Percentiles rank a stretch among this genome's conserved stretches.
phyloP scores from a whole-genome alignment of 2,888 invertebrate species.

The Platerodrilus igneus region DNA sequence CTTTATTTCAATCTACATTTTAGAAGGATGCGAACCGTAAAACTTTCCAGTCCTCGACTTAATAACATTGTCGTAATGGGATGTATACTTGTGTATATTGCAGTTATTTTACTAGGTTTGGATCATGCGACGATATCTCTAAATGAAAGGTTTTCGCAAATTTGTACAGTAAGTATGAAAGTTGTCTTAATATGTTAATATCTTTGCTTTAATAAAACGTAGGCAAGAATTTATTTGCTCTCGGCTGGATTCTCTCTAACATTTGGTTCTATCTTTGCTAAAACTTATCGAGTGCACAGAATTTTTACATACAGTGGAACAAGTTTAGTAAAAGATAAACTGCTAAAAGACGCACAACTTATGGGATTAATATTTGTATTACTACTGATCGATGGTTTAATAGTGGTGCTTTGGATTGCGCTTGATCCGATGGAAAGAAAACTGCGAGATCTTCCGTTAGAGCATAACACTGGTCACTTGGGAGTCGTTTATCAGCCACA shows the following conservation, averaged over 20 bases:
- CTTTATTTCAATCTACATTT: slow-evolving; percentile 80
- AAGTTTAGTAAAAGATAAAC: slow-evolving; percentile 81
- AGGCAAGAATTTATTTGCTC: slow-evolving; percentile 83
- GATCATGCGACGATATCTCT: slow-evolving; percentile 74
- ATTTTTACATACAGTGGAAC: slow-evolving; percentile 82
- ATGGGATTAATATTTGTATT: slow-evolving; percentile 79
- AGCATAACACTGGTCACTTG: slow-evolving; percentile 71
- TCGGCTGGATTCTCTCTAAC: slow-evolving; percentile 88
- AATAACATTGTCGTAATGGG: slow-evolving; percentile 90
- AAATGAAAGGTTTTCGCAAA: slow-evolving; percentile 65
- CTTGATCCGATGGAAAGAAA: slow-evolving; percentile 85
- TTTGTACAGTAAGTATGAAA: slow-evolving; percentile 73
- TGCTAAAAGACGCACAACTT: slow-evolving; percentile 84
- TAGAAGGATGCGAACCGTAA: slow-evolving; percentile 79
- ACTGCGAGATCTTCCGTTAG: slow-evolving; percentile 74
- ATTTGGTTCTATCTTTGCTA: slow-evolving; percentile 93
- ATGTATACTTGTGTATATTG: slow-evolving; percentile 84
- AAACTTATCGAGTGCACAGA: slow-evolving; percentile 87
- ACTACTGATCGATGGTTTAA: slow-evolving; percentile 74
- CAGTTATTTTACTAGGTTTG: slow-evolving; percentile 79
- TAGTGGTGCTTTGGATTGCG: slow-evolving; percentile 78
- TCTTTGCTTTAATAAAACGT: slow-evolving; percentile 25
- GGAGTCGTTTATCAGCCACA: slow-evolving; percentile 82
- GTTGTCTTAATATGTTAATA: slow-evolving; percentile 1
- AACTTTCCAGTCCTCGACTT: slow-evolving; percentile 84